phyloP scores from a whole-genome alignment of 2,113 vertebrate genomes.

The Rhipidura dahli region DNA sequence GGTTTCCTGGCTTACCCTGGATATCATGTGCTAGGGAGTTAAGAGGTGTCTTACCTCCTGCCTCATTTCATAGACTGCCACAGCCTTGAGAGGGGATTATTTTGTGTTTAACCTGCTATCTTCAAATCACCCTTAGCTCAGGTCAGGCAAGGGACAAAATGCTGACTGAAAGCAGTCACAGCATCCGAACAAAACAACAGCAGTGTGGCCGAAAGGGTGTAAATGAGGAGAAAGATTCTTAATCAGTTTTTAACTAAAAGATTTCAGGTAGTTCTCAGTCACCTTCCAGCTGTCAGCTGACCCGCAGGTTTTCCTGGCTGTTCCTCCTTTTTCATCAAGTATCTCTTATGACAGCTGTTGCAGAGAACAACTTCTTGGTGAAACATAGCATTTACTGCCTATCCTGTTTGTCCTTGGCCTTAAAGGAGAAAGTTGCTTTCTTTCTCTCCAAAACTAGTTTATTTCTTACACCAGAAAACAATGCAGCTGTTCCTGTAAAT shows the following conservation, averaged over 20 bases:
- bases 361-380: neutral
- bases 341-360: neutral
- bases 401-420: neutral
- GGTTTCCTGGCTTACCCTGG: neutral
- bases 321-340: neutral
- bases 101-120: constrained; percentile 28
- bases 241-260: neutral
- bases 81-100: constrained; percentile 17
- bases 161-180: neutral
- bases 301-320: neutral
- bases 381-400: neutral
- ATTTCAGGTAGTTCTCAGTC: neutral
- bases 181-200: neutral
- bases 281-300: neutral
- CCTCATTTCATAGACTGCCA: neutral
- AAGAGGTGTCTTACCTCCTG: neutral
- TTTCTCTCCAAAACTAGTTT: neutral
- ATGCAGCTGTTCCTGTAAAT: neutral
- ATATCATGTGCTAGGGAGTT: neutral
- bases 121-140: neutral
- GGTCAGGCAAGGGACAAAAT: neutral
- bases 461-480: neutral
- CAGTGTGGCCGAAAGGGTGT: neutral
- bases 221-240: neutral
- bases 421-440: neutral